Base-by-base conservation (phyloP, 2,797 vertebrate genomes). In the Craterocephalus amniculus region DNA sequence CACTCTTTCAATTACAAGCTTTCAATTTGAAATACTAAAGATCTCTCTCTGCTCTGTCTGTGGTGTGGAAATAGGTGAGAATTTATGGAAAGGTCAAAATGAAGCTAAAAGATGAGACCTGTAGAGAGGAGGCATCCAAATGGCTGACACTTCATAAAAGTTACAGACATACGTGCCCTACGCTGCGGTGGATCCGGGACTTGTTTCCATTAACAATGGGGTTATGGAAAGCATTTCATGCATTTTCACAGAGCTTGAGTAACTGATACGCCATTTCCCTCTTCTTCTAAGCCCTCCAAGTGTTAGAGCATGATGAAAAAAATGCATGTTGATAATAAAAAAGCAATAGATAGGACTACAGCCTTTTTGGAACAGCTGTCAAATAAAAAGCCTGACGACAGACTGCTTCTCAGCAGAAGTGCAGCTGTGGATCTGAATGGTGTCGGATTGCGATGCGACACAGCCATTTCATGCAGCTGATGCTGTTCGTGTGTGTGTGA, bases 81-180 rank as follows among this genome's bases (percentile, higher is more conserved):
- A 93, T 92, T 92, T 87, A 90, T 88, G 83, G 83, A 91, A 91
- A 92, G 89, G 91, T 92, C 88, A 86, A 45, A 84, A 90, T 86
- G 80, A 85, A 89, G 91, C 91, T 70, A 91, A 75, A 83, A 72
- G 72, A 86, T 78, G 63, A 65, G 74, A 85, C 64, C 79, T 62
- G 77, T 69, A 13, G 70, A 67, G 83, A 64, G 74, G 68, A 40
- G 70, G 72, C 79, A 82, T 75, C 81, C 57, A 73, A 87, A 89
- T 88, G 74, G 87, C 83, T 75, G 16, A 81, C 86, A 64, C 87
- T 86, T 85, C 71, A 72, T 87, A 85, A 89, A 88, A 83, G 72
- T 86, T 83, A 79, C 59, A 73, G 84, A 81, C 83, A 77, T 81
- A 79, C 77, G 85, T 74, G 70, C 74, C 60, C 55, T n/a, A 40